Evolutionary conservation across 2,797 vertebrate genomes (phyloP), one percentile per base, ranked within the genome.

Genomic region (Rhinoraja longicauda): DNA sequence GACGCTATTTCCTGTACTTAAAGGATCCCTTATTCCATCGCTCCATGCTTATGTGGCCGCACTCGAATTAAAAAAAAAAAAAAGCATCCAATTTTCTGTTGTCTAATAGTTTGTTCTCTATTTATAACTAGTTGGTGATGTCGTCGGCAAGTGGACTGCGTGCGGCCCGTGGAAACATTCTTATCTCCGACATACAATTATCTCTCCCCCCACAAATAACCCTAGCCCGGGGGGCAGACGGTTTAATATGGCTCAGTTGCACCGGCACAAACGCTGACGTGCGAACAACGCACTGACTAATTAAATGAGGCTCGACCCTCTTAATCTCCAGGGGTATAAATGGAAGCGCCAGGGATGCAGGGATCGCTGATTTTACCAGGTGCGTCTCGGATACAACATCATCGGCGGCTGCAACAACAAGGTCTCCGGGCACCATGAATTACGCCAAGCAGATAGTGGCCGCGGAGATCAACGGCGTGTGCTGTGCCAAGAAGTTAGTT

Each of bases 391-490:
- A 53, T 8, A 39, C n/a, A 45, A 45, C 39, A 45, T 1, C 32
- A 39, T 39, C 45, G 45, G 45, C 45, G 45, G 45, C 45, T 45
- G 45, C 45, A 45, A 45, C 45, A 45, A 45, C 4, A 45, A 2
- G 45, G 45, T 32, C 32, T 77, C 32, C n/a, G 9, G 53, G 36
- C 93, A 36, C 5, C 12, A 96, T 95, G 95, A 95, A 94, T 79
- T 93, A 93, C 76, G 26, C 64, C 24, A 72, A 73, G 7, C 94
- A 93, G 64, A 67, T 53, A 19, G 84, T 90, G 90, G 86, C 75
- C 45, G 26, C 93, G 92, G 93, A 93, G 93, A 96, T 96, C 95
- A 97, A 94, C 32, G 93, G 94, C 53, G 93, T 96, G 93, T 95
- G 95, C 94, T 95, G 94, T 59, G 94, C 93, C 75, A 94, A 94